A percentile compares a stretch with the other conserved stretches of the same genome.
Conservation (phyloP, 23 tunicate genomes). For the Halocynthia roretzi region DNA sequence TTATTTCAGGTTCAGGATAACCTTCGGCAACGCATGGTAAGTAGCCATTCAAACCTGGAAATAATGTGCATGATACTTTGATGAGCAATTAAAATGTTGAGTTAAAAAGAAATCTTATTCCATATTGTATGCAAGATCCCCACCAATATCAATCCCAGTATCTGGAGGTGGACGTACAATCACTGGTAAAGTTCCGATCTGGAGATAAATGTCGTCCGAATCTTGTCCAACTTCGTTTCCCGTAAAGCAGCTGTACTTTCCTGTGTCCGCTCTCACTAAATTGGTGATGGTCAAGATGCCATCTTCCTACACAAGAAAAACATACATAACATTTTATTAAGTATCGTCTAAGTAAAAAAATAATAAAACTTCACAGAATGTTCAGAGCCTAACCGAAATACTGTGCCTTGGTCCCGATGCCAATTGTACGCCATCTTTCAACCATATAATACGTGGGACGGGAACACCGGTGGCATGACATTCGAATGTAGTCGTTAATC, state of each 20-base stretch:
- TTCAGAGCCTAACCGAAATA: constrained; percentile 39
- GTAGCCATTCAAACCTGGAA: constrained; percentile 37
- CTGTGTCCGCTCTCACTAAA: constrained; percentile 42
- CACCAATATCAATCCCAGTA: constrained; percentile 73
- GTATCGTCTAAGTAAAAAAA: background rate
- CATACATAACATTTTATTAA: background rate
- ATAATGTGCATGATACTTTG: background rate
- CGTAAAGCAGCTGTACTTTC: constrained; percentile 48
- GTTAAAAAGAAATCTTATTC: background rate
- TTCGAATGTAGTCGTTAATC: constrained; percentile 31
- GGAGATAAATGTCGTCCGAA: constrained; percentile 26
- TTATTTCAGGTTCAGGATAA: constrained; percentile 57
- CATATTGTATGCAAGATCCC: background rate
- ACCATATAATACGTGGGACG: constrained; percentile 70
- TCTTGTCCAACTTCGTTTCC: constrained; percentile 59
- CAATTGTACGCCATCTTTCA: constrained; percentile 29
- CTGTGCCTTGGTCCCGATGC: constrained; percentile 39
- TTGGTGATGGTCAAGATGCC: constrained; percentile 30
- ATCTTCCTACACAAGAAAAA: constrained; percentile 30
- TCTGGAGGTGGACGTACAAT: constrained; percentile 29
- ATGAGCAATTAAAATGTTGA: background rate
- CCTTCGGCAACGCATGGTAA: constrained; percentile 83
- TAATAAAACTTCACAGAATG: background rate
- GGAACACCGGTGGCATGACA: constrained; percentile 79
- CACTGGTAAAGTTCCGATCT: constrained; percentile 60